Evolutionary conservation across 2,888 invertebrate species (phyloP), one percentile per base, ranked within the genome.

Genomic region (Sepioteuthis lessoniana): DNA sequence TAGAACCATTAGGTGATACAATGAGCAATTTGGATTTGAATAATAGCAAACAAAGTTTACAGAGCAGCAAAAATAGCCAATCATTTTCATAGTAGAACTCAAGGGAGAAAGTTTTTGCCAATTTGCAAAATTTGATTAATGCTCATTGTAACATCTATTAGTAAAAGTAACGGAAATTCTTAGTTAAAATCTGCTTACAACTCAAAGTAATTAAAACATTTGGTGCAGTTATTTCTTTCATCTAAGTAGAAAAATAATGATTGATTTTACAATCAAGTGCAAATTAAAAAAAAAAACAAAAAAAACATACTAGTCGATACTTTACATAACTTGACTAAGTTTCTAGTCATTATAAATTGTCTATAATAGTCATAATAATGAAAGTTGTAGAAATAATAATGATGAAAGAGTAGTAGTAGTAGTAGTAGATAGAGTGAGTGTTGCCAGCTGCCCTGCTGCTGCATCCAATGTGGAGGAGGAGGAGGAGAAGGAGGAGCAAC

Each of bases 401-500:
- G 28, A 7, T 76, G 10, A 76, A 76, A 16, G n/a, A 76, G 10
- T 76, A 76, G n/a, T 76, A n/a, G 1, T 76, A 76, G 10, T 31
- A 76, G 10, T 76, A 76, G 7, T 76, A 76, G 76, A 55, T 13
- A n/a, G 76, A 76, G 76, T 76, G n/a, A 76, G 76, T 55, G 55
- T n/a, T 76, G 76, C 76, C n/a, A 76, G 76, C 76, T 76, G 76
- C 76, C 76, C n/a, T 76, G 76, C 35, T 35, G 76, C 76, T 76
- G 76, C 76, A 76, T 76, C 76, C 76, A 76, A 13, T 76, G n/a
- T 35, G 21, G 55, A 55, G 55, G n/a, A n/a, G n/a, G n/a, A 31
- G 31, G 28, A 60, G 28, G 31, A 60, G 47, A 16, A 47, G 47
- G 47, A 76, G n/a, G 76, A 76, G 76, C 76, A 76, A 76, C 76